Base-by-base conservation (phyloP, 2,113 vertebrate genomes). In the Chionodraco myersi region DNA sequence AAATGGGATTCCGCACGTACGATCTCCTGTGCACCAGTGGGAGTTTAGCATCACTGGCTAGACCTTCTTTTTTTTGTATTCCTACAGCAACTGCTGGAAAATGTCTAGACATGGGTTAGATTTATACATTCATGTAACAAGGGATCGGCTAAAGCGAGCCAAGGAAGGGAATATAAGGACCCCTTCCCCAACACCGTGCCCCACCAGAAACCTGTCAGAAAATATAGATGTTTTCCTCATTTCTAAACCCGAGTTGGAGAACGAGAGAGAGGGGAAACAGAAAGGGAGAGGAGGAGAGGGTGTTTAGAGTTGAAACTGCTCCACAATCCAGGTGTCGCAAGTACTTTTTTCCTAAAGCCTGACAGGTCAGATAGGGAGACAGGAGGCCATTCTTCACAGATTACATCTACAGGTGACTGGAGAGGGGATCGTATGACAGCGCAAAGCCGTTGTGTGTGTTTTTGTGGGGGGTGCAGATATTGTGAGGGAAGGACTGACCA, bases 71-170 rank as follows among this genome's bases (percentile, higher is more conserved):
- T 95, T 85, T 95, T 93, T 94, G 93, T 95, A 74, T 96, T 94
- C 95, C 34, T 95, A 86, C 92, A 95, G 93, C 92, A 90, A 93
- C 93, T 93, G 93, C 95, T 97, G 95, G 95, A 96, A 97, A 97
- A 97, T 94, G 96, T 98, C 96, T 96, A 97, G 96, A 97, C 96
- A 90, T 93, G 94, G 93, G 94, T 95, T 95, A 94, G 96, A 97
- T 97, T 98, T 97, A 96, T 96, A 96, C 96, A 96, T 97, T 96
- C 95, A 95, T 95, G 96, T 96, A 96, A 97, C 96, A 95, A 96
- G 95, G 96, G 95, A 96, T 96, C 94, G 96, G 94, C 96, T 97
- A 94, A 94, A 96, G 88, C 94, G 92, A 96, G 95, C 96, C 95
- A 96, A 95, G 88, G 94, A 92, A 93, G 94, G 94, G 94, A 96